phyloP scores from a whole-genome alignment of 1,140 invertebrate species.

The Drosophila watanabei region DNA sequence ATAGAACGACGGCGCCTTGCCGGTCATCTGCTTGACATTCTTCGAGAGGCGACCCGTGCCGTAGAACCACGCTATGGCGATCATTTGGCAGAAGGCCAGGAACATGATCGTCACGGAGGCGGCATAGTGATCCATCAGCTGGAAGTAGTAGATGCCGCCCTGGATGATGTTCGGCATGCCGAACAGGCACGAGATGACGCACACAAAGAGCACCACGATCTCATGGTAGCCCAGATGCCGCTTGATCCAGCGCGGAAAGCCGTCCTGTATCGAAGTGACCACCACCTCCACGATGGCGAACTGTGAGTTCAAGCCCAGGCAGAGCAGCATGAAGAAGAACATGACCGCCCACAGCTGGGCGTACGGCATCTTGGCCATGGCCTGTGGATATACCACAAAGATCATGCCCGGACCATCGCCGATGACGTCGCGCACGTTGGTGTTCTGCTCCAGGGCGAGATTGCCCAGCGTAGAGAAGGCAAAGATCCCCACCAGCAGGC shows the following conservation, averaged over 20 bases:
- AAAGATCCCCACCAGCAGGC: slow-evolving; percentile 94
- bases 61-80: slow-evolving; percentile 96
- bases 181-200: slow-evolving; percentile 92
- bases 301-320: slow-evolving; percentile 94
- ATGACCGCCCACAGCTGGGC: slow-evolving; percentile 94
- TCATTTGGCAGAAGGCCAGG: slow-evolving; percentile 96
- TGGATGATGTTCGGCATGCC: slow-evolving; percentile 93
- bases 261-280: slow-evolving; percentile 96
- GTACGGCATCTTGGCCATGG: slow-evolving; percentile 94
- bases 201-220: slow-evolving; percentile 93
- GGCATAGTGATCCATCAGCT: slow-evolving; percentile 96
- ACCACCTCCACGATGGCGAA: slow-evolving; percentile 97
- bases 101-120: slow-evolving; percentile 96
- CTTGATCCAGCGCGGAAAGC: slow-evolving; percentile 94
- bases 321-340: slow-evolving; percentile 96
- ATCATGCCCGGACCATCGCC: slow-evolving; percentile 94
- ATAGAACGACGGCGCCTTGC: slow-evolving; percentile 91
- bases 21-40: slow-evolving; percentile 96
- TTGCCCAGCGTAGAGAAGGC: slow-evolving; percentile 95
- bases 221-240: slow-evolving; percentile 94
- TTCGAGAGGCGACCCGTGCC: slow-evolving; percentile 92
- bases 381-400: slow-evolving; percentile 96
- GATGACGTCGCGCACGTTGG: slow-evolving; percentile 92
- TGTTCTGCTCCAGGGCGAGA: slow-evolving; percentile 92
- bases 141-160: slow-evolving; percentile 97